Evolutionary conservation across 2,797 vertebrate species (phyloP), one percentile per base, ranked within the genome.

Genomic region (Acipenser oxyrinchus): DNA sequence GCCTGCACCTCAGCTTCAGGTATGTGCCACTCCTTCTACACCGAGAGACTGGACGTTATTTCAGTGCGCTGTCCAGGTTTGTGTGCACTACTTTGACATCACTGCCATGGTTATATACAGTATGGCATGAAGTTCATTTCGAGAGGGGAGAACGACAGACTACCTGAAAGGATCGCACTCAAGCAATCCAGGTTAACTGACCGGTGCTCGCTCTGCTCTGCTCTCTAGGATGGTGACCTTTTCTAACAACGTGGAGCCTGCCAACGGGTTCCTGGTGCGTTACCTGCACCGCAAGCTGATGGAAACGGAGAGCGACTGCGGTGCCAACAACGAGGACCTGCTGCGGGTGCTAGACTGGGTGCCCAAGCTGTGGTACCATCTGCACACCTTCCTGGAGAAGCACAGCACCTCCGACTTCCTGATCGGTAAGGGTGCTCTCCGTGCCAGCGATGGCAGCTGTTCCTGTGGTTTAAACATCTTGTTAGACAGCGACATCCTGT

Each of bases 391-490:
- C 75, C 87, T 98, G 79, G 96, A 98, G 87, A 97, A 97, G 75
- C 94, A 98, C 87, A 94, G 96, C 86, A 98, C 95, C 69, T 95
- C 95, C 0, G 96, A 98, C 81, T 98, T 98, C 84, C 96, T 98
- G 80, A 98, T 98, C 11, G 96, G 96, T 98, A 73, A 10, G 66
- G 60, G 23, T 12, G 49, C 10, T 8, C 10, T 13, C 7, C 11
- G 55, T 37, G 23, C 23, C 23, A 3, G 23, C 23, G 23, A 18
- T 18, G 15, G 15, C 15, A 18, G 15, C 15, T 1, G 15, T 18
- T 18, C 15, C 15, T 1, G 1, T 18, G 15, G 23, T 37, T 65
- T 8, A 55, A n/a, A 48, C 4, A 8, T 37, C 23, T 65, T 23
- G 53, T 4, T 51, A 53, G 1, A n/a, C 13, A 2, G 48, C 15